phyloP scores from a whole-genome alignment of 1,140 invertebrate genomes.

The Choristoneura fumiferana region DNA sequence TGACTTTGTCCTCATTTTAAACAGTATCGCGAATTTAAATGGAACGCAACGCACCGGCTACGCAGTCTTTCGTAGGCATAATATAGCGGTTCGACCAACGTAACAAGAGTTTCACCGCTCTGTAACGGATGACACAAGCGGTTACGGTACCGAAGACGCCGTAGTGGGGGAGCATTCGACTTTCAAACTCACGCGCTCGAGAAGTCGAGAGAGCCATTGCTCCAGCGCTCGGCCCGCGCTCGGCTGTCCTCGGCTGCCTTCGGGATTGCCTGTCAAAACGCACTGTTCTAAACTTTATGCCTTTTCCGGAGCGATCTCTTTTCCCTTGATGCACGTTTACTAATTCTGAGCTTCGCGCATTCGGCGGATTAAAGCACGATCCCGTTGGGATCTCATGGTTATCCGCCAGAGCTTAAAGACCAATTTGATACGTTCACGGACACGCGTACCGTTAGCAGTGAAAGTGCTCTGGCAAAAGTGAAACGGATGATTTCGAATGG shows the following conservation, averaged over 20 bases:
- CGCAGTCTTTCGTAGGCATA: conserved; percentile 32
- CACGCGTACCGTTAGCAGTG: conserved; percentile 62
- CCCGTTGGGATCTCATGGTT: not conserved
- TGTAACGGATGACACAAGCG: conserved; percentile 70
- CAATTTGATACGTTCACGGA: conserved; percentile 26
- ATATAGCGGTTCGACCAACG: conserved; percentile 53
- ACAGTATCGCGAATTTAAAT: conserved; percentile 17
- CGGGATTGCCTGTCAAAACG: conserved; percentile 11
- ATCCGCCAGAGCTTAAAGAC: conserved; percentile 22
- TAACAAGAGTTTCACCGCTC: conserved; percentile 59
- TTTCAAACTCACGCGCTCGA: conserved; percentile 52
- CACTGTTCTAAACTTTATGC: conserved; percentile 18
- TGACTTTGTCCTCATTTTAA: conserved; percentile 1
- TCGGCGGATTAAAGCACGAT: not conserved
- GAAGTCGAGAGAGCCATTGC: conserved; percentile 29
- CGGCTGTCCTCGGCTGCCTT: conserved; percentile 27
- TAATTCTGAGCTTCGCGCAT: conserved; percentile 1
- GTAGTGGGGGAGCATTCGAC: conserved; percentile 32
- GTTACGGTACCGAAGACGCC: conserved; percentile 53
- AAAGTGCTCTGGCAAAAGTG: conserved; percentile 71
- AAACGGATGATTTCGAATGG: conserved; percentile 62
- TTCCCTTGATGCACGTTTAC: conserved; percentile 19
- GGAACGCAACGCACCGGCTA: conserved; percentile 15
- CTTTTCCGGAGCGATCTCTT: conserved; percentile 20
- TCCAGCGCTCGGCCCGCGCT: conserved; percentile 28